Evolutionary conservation across 2,113 vertebrate genomes (phyloP).

Genomic region (Lampris megalopsis): DNA sequence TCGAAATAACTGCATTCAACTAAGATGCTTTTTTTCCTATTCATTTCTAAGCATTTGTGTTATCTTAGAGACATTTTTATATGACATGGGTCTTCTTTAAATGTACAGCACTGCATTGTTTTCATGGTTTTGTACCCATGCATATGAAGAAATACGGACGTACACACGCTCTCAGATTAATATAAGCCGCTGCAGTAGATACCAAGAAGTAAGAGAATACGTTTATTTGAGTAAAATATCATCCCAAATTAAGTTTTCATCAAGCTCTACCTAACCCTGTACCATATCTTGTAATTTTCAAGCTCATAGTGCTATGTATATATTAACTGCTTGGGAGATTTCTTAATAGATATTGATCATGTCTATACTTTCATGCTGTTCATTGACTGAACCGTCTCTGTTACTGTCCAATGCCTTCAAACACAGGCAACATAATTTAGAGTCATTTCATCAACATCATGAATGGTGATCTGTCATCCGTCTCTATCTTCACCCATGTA

Average conservation of each 20-base stretch:
- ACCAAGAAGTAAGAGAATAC: not conserved
- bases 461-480: constrained; percentile 34
- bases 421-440: constrained; percentile 42
- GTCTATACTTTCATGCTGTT: constrained; percentile 29
- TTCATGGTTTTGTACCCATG: constrained; percentile 15
- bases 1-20: constrained; percentile 42
- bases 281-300: constrained; percentile 21
- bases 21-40: constrained; percentile 28
- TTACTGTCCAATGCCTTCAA: constrained; percentile 64
- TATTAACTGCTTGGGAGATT: constrained; percentile 32
- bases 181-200: constrained; percentile 27
- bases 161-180: not conserved
- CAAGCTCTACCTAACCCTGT: too few species aligned
- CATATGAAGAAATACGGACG: constrained; percentile 18
- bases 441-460: constrained; percentile 30
- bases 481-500: constrained; percentile 40
- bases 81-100: constrained; percentile 51
- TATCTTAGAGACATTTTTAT: constrained; percentile 60
- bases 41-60: constrained; percentile 28
- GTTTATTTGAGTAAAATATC: too few species aligned
- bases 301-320: constrained; percentile 31
- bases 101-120: constrained; percentile 43
- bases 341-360: constrained; percentile 17
- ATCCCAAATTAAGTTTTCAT: too few species aligned
- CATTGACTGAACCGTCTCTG: constrained; percentile 17